Conservation (phyloP, 2,888 invertebrate species). For the Elaeidobius kamerunicus region DNA sequence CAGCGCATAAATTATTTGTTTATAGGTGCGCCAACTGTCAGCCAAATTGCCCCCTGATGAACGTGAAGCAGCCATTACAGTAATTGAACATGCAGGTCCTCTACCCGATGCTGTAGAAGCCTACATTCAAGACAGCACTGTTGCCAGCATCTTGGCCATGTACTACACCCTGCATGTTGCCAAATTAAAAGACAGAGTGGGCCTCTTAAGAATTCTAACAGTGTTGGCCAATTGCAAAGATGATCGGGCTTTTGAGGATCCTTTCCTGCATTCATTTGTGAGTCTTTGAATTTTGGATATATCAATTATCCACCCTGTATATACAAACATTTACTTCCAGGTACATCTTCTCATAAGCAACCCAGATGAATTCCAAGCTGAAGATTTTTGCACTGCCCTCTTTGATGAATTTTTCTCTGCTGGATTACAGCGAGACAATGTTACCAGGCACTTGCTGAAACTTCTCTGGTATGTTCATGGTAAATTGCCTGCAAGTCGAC, state of each 20-base stretch:
- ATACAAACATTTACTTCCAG: conserved; percentile 42
- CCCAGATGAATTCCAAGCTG: conserved; percentile 88
- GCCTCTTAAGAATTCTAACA: conserved; percentile 82
- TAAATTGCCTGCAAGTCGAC: conserved; percentile 72
- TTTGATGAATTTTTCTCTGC: conserved; percentile 96
- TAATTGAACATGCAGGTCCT: conserved; percentile 91
- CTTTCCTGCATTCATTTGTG: conserved; percentile 88
- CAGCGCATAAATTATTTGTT: not conserved
- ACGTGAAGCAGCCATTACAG: conserved; percentile 86
- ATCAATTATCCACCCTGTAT: no score
- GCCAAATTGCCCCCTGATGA: conserved; percentile 90
- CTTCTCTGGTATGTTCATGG: conserved; percentile 84
- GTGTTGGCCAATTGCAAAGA: conserved; percentile 88
- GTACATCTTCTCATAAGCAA: conserved; percentile 79
- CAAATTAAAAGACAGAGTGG: conserved; percentile 74
- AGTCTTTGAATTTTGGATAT: no score
- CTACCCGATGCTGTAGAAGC: conserved; percentile 92
- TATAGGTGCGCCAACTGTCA: conserved; percentile 65
- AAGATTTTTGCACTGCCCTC: conserved; percentile 92
- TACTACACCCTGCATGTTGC: conserved; percentile 91
- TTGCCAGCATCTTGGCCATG: conserved; percentile 91
- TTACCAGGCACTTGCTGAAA: conserved; percentile 81
- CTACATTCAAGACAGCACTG: conserved; percentile 86
- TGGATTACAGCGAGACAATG: conserved; percentile 84
- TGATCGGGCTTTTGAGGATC: conserved; percentile 92